Base-by-base conservation (phyloP, 2,888 invertebrate genomes). In the Apocheima hispidaria region DNA sequence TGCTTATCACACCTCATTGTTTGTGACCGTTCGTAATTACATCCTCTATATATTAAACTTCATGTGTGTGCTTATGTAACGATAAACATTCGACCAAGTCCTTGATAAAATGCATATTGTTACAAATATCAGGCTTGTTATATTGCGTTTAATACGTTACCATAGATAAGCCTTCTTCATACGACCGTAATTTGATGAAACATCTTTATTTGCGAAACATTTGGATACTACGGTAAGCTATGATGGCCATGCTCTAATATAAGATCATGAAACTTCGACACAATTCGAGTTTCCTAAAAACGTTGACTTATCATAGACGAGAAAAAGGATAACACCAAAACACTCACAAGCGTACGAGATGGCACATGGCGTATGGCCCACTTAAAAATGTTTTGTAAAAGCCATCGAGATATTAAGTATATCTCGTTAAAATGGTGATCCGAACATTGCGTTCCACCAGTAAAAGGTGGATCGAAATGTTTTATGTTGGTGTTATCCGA, bases 1-100 rank as follows among this genome's bases (percentile, higher is more conserved):
- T 87, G 77, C 89, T 90, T 91, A 92, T 91, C 91, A 79, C 82
- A 75, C 83, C 81, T 84, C 84, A 90, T 88, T 90, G 90, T 90
- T 86, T 81, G 86, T 79, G 84, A 79, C 85, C 85, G 84, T 81
- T 75, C 74, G 76, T 79, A 78, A 85, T 87, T 88, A 84, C 83
- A 78, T 86, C 86, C 83, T 78, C 84, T 84, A 87, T 87, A 89
- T 87, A 88, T 90, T 87, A 87, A 73, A 64, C 71, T 76, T 83
- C 46, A 57, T 36, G 41, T 84, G 84, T 72, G 74, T 75, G 70
- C 75, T 74, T 72, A 74, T 74, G 73, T 75, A 72, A 73, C 61
- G 80, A 83, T 81, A 81, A 81, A 74, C 57, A 67, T 66, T 69
- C 14, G 28, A 44, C 52, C 54, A 49, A 62, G 53, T 64, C 66